Percentiles rank a stretch among this genome's conserved stretches.
Evolutionary conservation across 2,113 vertebrate genomes (phyloP).

Genomic region (Macquaria australasica): DNA sequence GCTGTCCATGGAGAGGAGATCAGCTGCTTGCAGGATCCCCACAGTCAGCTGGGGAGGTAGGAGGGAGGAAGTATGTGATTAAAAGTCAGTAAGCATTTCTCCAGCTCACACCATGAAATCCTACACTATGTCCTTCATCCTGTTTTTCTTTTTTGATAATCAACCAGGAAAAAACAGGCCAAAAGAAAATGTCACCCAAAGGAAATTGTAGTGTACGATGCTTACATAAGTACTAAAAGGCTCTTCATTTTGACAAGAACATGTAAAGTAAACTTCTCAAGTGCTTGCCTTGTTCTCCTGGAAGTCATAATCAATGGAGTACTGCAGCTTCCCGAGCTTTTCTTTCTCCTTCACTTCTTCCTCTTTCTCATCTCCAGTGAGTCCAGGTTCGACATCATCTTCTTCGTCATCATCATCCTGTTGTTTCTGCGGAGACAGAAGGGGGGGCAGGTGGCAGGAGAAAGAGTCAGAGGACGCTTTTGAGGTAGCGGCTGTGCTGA

Average conservation of each 20-base stretch:
- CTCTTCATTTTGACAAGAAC: neutral
- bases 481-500: constrained; percentile 46
- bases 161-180: neutral
- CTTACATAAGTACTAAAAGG: neutral
- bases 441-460: constrained; percentile 48
- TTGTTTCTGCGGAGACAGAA: constrained; percentile 85
- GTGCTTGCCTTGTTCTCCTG: constrained; percentile 92
- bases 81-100: neutral
- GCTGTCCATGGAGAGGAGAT: constrained; percentile 96
- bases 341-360: constrained; percentile 97
- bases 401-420: constrained; percentile 92
- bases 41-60: constrained; percentile 89
- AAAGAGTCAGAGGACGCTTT: constrained; percentile 49
- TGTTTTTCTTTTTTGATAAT: neutral
- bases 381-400: constrained; percentile 89
- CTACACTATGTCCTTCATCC: neutral
- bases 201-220: neutral
- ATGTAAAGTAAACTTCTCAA: neutral
- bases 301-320: constrained; percentile 97
- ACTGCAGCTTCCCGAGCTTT: constrained; percentile 97
- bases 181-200: neutral
- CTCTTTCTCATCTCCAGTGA: constrained; percentile 94
- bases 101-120: neutral
- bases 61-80: neutral
- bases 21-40: constrained; percentile 95